Evolutionary conservation across 2,888 invertebrate genomes (phyloP), one percentile per base, ranked within the genome.

Genomic region (Patella ulyssiponensis): DNA sequence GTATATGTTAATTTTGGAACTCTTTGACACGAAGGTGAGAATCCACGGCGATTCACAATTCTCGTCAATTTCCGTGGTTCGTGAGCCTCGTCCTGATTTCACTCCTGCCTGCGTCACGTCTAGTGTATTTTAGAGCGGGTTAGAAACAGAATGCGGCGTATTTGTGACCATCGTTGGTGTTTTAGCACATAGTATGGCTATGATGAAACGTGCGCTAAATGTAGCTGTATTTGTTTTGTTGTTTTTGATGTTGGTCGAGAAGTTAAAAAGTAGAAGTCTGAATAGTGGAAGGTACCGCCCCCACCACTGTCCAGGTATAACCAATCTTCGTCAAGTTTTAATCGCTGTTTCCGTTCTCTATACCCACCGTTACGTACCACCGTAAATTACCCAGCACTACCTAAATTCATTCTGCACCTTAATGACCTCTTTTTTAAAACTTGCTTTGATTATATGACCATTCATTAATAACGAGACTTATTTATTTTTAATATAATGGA

Each of bases 1-100:
- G 44, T 44, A 64, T 64, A 23, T 23, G 64, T 64, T 64, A 64
- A 64, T 23, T 64, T 64, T 64, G 64, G 64, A 64, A 64, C 64
- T 64, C 64, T 64, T 64, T 23, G 23, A 14, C 64, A 64, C 20
- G 23, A 64, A 64, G 64, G 64, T 64, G 64, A 64, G 64, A 64
- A 64, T 64, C 20, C 64, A 23, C 17, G 23, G 20, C 64, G 64
- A 64, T 23, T 64, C 20, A 14, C 64, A 64, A 64, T 64, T 64
- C 64, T 64, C 23, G 64, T 64, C 20, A 23, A 23, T 64, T 64
- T 64, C 64, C 64, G 64, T 64, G 64, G 64, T 64, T 23, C 64
- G 64, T 64, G 64, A 64, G 64, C 64, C 20, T 64, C 15, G 64
- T 64, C 64, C 23, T 23, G 12, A 23, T 12, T 64, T 64, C 20